Base-by-base conservation (phyloP, 2,113 vertebrate species). In the Rhabdornis inornatus region DNA sequence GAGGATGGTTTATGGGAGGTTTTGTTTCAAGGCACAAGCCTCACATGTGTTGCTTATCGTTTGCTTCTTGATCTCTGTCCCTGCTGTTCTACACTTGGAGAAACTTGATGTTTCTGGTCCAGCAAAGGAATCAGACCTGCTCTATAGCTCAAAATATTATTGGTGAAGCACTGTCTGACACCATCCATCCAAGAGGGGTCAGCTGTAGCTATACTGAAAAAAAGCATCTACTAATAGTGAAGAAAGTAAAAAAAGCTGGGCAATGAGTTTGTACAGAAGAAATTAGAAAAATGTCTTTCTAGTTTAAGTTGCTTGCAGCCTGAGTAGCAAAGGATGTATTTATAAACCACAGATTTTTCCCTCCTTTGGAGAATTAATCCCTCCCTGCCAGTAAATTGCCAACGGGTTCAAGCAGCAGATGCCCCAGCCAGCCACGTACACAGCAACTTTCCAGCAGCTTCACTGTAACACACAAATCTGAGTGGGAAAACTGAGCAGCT, bases 401-500 rank as follows among this genome's bases (percentile, higher is more conserved):
- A 92, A 69, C 47, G 92, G 88, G 65, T 95, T 94, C 64, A 64
- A 89, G 76, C 60, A 87, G 77, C 69, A 78, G 52, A 60, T 90
- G 76, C 76, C 90, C 91, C 72, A 49, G 64, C 56, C 33, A 39
- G 15, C 30, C 3, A 0, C 60, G 44, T 63, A 61, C 39, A 44
- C 64, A 88, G 39, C 65, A 93, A 71, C 83, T 88, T 70, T 75
- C 31, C 8, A 7, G 65, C 85, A 95, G 44, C 56, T 77, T 56
- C 69, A 39, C 31, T 71, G 5, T 18, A 93, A 81, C 3, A 9
- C 56, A 94, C 83, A 87, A 89, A 88, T 71, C 92, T 93, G 94
- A 93, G 94, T 77, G 52, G 92, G 87, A 93, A 92, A 89, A 55
- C 76, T 86, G 85, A 95, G 90, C 72, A 86, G 61, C 88, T 83